Evolutionary conservation across 2,797 vertebrate genomes (phyloP).

Genomic region (Coendou prehensilis): DNA sequence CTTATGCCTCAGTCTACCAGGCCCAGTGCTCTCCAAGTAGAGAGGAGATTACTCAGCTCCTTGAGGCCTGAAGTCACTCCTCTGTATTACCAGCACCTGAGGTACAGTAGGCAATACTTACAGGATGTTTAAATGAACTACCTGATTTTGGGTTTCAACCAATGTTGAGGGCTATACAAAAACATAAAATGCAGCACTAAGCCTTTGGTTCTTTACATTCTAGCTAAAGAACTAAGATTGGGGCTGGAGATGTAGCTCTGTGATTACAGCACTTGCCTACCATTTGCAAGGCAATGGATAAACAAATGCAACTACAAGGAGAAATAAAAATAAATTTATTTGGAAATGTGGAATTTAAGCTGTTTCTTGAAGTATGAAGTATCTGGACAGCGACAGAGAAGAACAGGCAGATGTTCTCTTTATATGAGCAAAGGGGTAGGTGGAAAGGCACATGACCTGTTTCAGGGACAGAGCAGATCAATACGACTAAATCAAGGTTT

Average conservation of each 20-base stretch:
- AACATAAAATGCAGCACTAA: neutral
- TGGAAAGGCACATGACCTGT: neutral
- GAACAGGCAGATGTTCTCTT: neutral
- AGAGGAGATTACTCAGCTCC: neutral
- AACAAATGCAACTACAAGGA: constrained; percentile 22
- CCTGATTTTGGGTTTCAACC: neutral
- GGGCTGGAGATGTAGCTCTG: neutral
- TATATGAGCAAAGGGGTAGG: neutral
- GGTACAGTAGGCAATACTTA: neutral
- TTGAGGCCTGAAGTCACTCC: neutral
- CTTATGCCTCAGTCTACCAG: neutral
- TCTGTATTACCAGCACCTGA: neutral
- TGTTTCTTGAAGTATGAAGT: constrained; percentile 10
- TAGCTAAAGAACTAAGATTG: constrained; percentile 7
- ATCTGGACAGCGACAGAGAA: neutral
- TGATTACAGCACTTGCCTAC: neutral
- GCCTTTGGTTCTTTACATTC: neutral
- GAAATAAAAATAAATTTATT: constrained; percentile 21
- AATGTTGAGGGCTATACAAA: neutral
- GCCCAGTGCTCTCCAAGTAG: neutral
- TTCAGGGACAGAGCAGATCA: neutral
- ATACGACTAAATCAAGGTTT: neutral
- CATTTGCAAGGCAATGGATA: neutral
- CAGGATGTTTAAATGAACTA: constrained; percentile 21
- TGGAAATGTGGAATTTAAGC: constrained; percentile 12